Percentiles rank a stretch among this genome's conserved stretches.
These are phyloP conservation scores for Hippasteria phrygiana DNA, from an alignment of 53 echinoderm and acorn worm genomes.

Conservation along the genomic window DNA sequence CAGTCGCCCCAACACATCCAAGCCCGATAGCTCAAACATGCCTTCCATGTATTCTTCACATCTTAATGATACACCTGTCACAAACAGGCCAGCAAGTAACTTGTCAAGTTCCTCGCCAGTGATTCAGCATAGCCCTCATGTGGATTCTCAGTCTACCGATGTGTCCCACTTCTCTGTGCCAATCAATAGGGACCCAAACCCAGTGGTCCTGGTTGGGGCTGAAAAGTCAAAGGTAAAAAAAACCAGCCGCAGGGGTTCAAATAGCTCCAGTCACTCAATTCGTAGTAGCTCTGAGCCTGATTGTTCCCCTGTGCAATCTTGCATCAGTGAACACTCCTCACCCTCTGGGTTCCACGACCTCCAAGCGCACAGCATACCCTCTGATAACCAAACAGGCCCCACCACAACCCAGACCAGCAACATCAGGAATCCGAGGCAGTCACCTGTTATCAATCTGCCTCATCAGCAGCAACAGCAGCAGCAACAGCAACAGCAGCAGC, in stretches of 20 bases:
- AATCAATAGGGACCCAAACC: slow-evolving; percentile 39
- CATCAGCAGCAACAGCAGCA: slow-evolving; percentile 29
- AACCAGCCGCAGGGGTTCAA: slow-evolving; percentile 36
- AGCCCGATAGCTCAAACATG: slow-evolving; percentile 20
- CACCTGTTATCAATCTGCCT: slow-evolving; percentile 35
- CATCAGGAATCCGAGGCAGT: slow-evolving; percentile 37
- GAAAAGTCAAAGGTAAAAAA: slow-evolving; percentile 34
- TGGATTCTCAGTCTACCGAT: slow-evolving; percentile 19
- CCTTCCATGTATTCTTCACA: slow-evolving; percentile 32
- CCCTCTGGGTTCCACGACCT: slow-evolving; percentile 53
- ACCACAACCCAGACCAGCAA: slow-evolving; percentile 20
- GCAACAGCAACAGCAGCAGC: slow-evolving; percentile 32
- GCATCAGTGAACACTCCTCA: slow-evolving; percentile 54
- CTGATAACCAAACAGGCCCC: too few species aligned
- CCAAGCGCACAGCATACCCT: slow-evolving; percentile 10
- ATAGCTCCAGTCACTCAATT: slow-evolving; percentile 54
- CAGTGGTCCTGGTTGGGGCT: not conserved
- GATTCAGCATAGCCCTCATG: slow-evolving; percentile 34
- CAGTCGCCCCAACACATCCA: slow-evolving; percentile 19
- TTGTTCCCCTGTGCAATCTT: slow-evolving; percentile 52
- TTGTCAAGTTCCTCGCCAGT: slow-evolving; percentile 39
- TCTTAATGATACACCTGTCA: not conserved
- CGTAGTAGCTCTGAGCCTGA: slow-evolving; percentile 55
- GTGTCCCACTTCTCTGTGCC: slow-evolving; percentile 44
- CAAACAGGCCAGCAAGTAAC: not conserved